phyloP scores from a whole-genome alignment of 2,888 invertebrate species.

The Adelognathus sp. region DNA sequence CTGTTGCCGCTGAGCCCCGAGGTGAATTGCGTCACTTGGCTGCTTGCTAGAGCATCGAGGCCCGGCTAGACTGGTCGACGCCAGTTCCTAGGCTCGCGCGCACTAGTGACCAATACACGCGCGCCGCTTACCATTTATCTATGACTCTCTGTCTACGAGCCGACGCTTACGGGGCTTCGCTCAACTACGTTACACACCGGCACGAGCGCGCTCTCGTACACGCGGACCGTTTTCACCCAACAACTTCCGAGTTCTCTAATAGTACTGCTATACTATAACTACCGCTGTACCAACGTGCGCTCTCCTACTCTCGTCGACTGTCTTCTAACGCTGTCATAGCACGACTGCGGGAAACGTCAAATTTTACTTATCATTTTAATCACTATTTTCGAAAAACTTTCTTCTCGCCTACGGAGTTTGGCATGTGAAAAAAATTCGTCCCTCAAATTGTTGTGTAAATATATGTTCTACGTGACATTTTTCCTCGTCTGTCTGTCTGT shows the following conservation, averaged over 20 bases:
- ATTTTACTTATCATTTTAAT: too few species aligned
- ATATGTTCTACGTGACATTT: too few species aligned
- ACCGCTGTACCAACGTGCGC: constrained; percentile 9
- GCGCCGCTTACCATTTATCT: constrained; percentile 58
- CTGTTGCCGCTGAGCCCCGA: constrained; percentile 8
- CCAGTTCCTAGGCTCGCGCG: constrained; percentile 67
- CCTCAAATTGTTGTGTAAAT: too few species aligned
- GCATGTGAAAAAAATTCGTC: too few species aligned
- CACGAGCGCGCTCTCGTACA: constrained; percentile 3
- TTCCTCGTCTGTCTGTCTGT: too few species aligned
- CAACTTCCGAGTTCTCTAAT: constrained; percentile 51
- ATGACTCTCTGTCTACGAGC: constrained; percentile 48
- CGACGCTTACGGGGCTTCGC: constrained; percentile 17
- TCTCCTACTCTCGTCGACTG: constrained; percentile 17
- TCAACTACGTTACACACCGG: constrained; percentile 9
- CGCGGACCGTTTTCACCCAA: constrained; percentile 32
- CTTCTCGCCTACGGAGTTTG: too few species aligned
- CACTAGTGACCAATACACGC: constrained; percentile 64
- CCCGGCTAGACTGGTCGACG: constrained; percentile 76
- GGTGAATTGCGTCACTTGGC: constrained; percentile 71
- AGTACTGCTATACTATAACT: constrained; percentile 27
- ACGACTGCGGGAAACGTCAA: too few species aligned
- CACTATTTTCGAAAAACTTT: too few species aligned
- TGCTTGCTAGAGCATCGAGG: too few species aligned
- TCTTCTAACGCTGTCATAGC: not conserved